Conservation (phyloP, 37 sponge, comb jelly and placozoan species). For the Haliclona indistincta region DNA sequence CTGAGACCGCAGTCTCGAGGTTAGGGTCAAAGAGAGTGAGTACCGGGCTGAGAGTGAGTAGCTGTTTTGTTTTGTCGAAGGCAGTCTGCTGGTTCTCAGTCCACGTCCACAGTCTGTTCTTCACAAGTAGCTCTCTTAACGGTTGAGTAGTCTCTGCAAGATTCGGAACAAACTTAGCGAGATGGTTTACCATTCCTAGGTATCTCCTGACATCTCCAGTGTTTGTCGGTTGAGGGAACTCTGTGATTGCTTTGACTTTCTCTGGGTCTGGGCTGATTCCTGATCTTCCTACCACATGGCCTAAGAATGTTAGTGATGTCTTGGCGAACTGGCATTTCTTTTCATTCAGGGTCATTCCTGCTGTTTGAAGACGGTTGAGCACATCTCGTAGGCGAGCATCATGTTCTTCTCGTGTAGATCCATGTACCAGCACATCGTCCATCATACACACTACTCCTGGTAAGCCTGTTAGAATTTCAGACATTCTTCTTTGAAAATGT, state of each 20-base stretch:
- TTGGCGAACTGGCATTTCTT: constrained; percentile 19
- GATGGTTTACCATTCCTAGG: constrained; percentile 47
- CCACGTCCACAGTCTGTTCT: constrained; percentile 26
- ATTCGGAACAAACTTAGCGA: constrained; percentile 23
- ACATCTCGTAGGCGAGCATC: constrained; percentile 13
- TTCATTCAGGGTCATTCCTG: constrained; percentile 22
- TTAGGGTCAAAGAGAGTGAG: constrained; percentile 28
- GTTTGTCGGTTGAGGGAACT: constrained; percentile 25
- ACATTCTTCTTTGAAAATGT: constrained; percentile 32
- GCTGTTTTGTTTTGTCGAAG: constrained; percentile 20
- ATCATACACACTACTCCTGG: constrained; percentile 26
- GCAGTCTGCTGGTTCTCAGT: constrained; percentile 13
- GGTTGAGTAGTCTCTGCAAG: constrained; percentile 26
- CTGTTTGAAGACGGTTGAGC: constrained; percentile 1
- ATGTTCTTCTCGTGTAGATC: constrained; percentile 16
- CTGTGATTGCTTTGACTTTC: constrained; percentile 11
- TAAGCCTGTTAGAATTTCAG: constrained; percentile 8
- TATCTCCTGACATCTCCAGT: constrained; percentile 21
- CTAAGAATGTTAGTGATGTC: constrained; percentile 4
- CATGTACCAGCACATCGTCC: constrained; percentile 29
- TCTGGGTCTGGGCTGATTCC: constrained; percentile 24
- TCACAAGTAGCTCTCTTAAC: constrained; percentile 31
- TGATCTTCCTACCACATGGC: constrained; percentile 11
- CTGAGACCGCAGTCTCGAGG: constrained; percentile 22
- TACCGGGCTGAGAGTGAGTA: constrained; percentile 23